phyloP scores from a whole-genome alignment of 2,113 vertebrate species.

The Onychostoma macrolepis region DNA sequence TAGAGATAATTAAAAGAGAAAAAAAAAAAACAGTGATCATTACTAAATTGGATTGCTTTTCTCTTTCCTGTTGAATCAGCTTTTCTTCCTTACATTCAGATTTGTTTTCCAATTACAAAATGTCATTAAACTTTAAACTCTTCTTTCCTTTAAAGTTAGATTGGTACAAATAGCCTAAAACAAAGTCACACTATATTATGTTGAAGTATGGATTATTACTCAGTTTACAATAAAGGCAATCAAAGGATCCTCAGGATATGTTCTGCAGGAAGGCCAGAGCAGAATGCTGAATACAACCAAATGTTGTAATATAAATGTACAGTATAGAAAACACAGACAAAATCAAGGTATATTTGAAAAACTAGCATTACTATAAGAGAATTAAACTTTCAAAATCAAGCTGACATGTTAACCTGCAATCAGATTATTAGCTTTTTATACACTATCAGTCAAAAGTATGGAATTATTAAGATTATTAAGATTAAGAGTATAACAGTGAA shows the following conservation, averaged over 20 bases:
- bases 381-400: not conserved
- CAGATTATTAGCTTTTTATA: not conserved
- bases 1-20: conserved; percentile 33
- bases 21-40: conserved; percentile 1
- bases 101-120: conserved; percentile 11
- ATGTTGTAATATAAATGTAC: not conserved
- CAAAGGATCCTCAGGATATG: not conserved
- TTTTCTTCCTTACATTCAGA: not conserved
- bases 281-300: not conserved
- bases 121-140: conserved; percentile 27
- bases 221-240: not conserved
- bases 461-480: not conserved
- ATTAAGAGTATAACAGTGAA: too few species aligned
- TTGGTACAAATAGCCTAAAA: conserved; percentile 15
- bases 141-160: not conserved
- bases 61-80: not conserved
- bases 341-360: not conserved
- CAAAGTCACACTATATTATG: not conserved
- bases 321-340: not conserved
- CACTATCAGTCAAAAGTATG: not conserved
- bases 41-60: conserved; percentile 19
- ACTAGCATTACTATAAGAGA: not conserved
- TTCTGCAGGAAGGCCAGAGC: not conserved
- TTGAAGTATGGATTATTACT: conserved; percentile 1
- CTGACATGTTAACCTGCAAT: not conserved